Conservation (phyloP, 1,140 invertebrate genomes). For the Trichonephila inaurata region DNA sequence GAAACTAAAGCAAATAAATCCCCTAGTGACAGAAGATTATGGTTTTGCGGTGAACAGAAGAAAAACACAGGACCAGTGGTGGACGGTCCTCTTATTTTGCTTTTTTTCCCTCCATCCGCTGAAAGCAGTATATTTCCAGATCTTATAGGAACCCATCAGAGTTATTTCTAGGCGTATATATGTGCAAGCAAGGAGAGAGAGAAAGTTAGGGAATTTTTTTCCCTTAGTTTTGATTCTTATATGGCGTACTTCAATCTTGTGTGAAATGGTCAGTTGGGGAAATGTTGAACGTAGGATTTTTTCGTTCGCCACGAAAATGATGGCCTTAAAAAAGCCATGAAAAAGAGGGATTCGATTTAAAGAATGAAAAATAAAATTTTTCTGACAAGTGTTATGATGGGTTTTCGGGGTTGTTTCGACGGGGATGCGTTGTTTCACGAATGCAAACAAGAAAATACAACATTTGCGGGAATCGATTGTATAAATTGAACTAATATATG, state of each 20-base stretch:
- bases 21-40: constrained; percentile 77
- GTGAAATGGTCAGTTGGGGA: constrained; percentile 58
- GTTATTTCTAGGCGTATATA: constrained; percentile 44
- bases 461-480: too few relatives aligned
- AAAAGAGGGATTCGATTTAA: not conserved
- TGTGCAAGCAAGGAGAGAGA: not conserved
- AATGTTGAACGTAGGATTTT: constrained; percentile 32
- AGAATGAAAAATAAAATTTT: not conserved
- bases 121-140: constrained; percentile 64
- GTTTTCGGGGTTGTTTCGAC: not conserved
- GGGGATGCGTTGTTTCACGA: not conserved
- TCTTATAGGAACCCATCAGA: constrained; percentile 70
- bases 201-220: not conserved
- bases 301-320: constrained; percentile 37
- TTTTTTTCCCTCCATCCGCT: not conserved
- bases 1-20: constrained; percentile 76
- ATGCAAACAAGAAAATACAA: too few relatives aligned
- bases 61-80: constrained; percentile 61
- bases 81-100: constrained; percentile 53
- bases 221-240: not conserved
- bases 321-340: constrained; percentile 43
- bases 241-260: constrained; percentile 37
- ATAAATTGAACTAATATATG: too few relatives aligned
- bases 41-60: constrained; percentile 74
- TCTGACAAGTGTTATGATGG: not conserved